A percentile compares a stretch with the other conserved stretches of the same genome.
phyloP scores from a whole-genome alignment of 2,797 vertebrate genomes.

The Eulemur albifrons region DNA sequence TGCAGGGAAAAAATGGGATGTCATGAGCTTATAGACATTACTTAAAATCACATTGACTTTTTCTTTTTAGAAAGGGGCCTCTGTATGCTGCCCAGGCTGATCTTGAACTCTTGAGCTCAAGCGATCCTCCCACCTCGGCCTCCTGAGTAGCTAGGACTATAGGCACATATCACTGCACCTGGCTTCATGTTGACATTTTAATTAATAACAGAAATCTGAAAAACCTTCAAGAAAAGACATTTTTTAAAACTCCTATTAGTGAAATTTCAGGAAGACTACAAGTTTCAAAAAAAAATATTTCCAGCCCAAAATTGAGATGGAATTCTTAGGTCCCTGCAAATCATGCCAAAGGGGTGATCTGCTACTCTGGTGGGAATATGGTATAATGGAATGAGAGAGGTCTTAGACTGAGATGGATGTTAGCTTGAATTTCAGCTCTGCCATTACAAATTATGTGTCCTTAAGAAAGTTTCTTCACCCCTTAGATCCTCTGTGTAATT shows the following conservation, averaged over 20 bases:
- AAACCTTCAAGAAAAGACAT: not conserved
- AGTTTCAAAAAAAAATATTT: conserved; percentile 1
- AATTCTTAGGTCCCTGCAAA: not conserved
- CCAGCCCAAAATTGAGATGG: not conserved
- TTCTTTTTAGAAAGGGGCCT: not conserved
- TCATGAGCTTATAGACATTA: not conserved
- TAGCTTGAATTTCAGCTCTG: not conserved
- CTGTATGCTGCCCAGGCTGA: not conserved
- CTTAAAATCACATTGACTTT: not conserved
- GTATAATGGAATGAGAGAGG: not conserved
- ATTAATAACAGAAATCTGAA: not conserved
- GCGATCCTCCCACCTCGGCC: not conserved
- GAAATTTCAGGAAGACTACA: not conserved
- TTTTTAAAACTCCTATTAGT: not conserved
- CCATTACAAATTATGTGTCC: not conserved
- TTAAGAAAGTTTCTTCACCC: not conserved
- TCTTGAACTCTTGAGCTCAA: not conserved
- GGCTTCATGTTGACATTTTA: not conserved
- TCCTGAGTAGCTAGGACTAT: not conserved
- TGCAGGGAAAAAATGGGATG: not conserved
- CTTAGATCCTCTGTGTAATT: not conserved
- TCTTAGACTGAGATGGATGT: not conserved
- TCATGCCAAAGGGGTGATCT: not conserved
- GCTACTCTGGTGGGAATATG: not conserved
- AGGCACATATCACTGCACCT: not conserved